phyloP scores from a whole-genome alignment of 2,113 vertebrate genomes.

The Delphinus delphis region DNA sequence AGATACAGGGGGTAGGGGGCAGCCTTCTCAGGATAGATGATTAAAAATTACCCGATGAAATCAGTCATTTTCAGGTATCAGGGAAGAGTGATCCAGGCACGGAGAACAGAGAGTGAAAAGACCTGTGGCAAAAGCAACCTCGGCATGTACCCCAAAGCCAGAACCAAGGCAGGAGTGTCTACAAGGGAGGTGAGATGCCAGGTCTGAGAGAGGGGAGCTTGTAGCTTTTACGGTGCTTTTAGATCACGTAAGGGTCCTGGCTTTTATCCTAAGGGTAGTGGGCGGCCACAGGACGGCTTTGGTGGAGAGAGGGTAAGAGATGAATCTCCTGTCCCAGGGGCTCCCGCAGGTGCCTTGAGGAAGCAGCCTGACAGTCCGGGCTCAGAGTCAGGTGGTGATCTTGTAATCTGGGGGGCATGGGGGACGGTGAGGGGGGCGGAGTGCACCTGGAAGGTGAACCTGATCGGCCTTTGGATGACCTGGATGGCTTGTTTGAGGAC shows the following conservation, averaged over 20 bases:
- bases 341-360: no score
- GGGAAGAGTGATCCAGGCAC: background rate
- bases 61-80: background rate
- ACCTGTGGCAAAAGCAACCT: background rate
- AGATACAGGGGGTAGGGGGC: background rate
- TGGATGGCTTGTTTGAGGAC: background rate
- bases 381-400: no score
- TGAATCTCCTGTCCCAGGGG: background rate
- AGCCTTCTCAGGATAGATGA: background rate
- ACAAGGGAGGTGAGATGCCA: background rate
- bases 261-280: background rate
- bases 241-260: accelerated
- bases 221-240: background rate
- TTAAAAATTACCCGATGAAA: background rate
- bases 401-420: accelerated
- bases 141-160: accelerated
- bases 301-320: background rate
- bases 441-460: background rate
- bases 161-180: background rate
- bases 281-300: background rate
- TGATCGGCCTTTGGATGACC: background rate
- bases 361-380: background rate
- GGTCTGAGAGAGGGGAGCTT: background rate
- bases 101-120: background rate
- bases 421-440: accelerated